Base-by-base conservation (phyloP, 2,888 invertebrate genomes). In the Leptura quadrifasciata region DNA sequence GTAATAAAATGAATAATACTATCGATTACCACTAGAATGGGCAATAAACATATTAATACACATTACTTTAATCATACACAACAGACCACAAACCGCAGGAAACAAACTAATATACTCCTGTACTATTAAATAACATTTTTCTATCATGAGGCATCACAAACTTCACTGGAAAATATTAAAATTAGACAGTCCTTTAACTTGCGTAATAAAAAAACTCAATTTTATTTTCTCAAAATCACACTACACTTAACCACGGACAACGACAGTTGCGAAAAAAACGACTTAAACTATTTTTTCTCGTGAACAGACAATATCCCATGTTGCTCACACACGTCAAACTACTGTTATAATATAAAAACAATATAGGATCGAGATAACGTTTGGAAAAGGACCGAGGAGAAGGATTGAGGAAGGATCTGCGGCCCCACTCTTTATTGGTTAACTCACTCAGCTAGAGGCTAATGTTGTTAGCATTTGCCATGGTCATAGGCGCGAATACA, bases 391-490 rank as follows among this genome's bases (percentile, higher is more conserved):
- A 82, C 78, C 81, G 79, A 80, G 70, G 57, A 74, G 84, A 80
- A 79, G 84, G 81, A 82, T 81, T 82, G 83, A 78, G 82, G 82
- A 83, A 84, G 80, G 83, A 83, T 82, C 78, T 81, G 79, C 75
- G 80, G 77, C 83, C 84, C 84, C 84, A 82, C 85, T 84, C 85
- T 85, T 84, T 87, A 87, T 87, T 85, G 87, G 86, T 85, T 87
- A 76, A 87, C 82, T 83, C 86, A 84, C 85, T 88, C 87, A 86
- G 85, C 86, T 85, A 85, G 86, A 85, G 84, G 82, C 85, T 88
- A 88, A 88, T 87, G 87, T 82, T 81, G 85, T 87, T 87, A 87
- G 85, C 85, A 87, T 88, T 75, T 86, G 86, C 84, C 85, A 82
- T 86, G 86, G 87, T 85, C 86, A 85, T 86, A 85, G 84, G 84